Evolutionary conservation across 2,888 invertebrate genomes (phyloP).

Genomic region (Tipula helvola): DNA sequence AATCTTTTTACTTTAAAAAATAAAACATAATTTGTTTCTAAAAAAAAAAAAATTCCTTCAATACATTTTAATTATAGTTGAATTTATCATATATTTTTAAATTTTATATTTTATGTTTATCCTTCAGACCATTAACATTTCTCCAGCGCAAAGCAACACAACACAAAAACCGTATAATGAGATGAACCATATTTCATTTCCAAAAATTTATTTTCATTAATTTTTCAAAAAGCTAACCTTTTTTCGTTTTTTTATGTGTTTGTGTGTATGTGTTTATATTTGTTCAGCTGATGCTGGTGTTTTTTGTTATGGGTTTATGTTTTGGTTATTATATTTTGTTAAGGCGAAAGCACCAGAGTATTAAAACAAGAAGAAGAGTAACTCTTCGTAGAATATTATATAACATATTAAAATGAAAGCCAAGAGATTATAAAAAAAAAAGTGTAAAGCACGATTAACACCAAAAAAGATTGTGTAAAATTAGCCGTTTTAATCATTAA

Average conservation of each 20-base stretch:
- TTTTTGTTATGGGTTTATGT: background rate
- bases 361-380: background rate
- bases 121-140: background rate
- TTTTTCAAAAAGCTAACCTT: background rate
- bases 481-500: background rate
- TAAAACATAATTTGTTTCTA: background rate
- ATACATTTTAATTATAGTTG: background rate
- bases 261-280: background rate
- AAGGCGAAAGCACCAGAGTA: background rate
- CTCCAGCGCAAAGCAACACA: background rate
- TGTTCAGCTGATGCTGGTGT: background rate
- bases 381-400: background rate
- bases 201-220: background rate
- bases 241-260: background rate
- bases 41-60: background rate
- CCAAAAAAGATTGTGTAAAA: background rate
- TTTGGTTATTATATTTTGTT: background rate
- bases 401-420: background rate
- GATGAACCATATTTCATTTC: background rate
- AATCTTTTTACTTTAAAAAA: background rate
- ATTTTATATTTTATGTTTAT: background rate
- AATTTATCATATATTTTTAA: background rate
- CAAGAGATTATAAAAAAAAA: background rate
- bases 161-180: background rate
- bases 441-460: background rate